Evolutionary conservation across 2,797 vertebrate species (phyloP).

Genomic region (Alfaro cultratus): DNA sequence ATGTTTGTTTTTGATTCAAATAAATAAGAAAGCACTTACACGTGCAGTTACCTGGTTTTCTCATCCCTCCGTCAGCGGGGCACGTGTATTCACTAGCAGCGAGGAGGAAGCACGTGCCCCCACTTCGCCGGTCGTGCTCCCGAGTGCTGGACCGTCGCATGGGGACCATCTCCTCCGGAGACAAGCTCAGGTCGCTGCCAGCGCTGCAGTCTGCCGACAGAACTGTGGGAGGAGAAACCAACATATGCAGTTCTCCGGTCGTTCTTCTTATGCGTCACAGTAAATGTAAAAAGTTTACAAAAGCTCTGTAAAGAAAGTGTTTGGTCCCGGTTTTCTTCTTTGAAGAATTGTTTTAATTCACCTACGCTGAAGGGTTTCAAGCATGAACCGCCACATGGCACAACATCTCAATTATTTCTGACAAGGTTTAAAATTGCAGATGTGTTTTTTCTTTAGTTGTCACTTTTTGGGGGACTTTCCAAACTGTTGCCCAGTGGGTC

Average conservation of each 20-base stretch:
- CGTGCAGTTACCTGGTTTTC: constrained; percentile 88
- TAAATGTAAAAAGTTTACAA: not conserved
- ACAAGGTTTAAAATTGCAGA: not conserved
- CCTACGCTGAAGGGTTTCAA: not conserved
- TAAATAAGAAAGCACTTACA: not conserved
- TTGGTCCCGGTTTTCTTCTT: not conserved
- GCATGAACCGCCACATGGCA: not conserved
- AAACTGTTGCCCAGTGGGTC: not conserved
- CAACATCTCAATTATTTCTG: not conserved
- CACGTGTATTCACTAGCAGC: constrained; percentile 94
- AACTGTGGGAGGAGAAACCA: constrained; percentile 69
- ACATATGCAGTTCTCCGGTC: not conserved
- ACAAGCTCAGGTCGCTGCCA: constrained; percentile 93
- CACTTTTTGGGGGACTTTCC: not conserved
- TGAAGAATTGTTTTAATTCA: not conserved
- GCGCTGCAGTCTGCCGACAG: constrained; percentile 94
- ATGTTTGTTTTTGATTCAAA: not conserved
- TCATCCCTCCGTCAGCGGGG: constrained; percentile 89
- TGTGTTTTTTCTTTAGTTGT: not conserved
- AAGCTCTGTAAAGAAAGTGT: not conserved
- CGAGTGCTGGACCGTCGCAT: constrained; percentile 92
- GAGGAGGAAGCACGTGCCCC: constrained; percentile 94
- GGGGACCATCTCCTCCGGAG: constrained; percentile 90
- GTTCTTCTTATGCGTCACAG: not conserved
- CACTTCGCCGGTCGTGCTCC: constrained; percentile 90